Evolutionary conservation across 2,888 invertebrate species (phyloP).

Genomic region (Drosophila mercatorum): DNA sequence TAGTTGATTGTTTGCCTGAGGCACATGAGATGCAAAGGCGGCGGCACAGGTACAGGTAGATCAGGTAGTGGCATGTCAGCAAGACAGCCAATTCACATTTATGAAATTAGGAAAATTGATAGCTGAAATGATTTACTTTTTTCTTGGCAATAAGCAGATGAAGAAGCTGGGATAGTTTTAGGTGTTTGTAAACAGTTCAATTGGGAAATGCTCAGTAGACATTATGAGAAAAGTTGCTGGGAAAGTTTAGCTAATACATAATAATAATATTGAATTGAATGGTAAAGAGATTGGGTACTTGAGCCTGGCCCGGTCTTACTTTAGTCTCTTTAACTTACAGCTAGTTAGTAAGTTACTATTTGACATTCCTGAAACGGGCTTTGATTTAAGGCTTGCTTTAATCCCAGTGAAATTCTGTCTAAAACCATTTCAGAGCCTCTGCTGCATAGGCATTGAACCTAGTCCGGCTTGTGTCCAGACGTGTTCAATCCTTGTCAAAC

Average conservation of each 20-base stretch:
- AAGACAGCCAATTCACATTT: conserved; percentile 63
- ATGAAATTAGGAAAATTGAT: conserved; percentile 71
- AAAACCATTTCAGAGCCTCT: background rate
- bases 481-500: conserved; percentile 4
- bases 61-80: conserved; percentile 36
- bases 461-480: background rate
- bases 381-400: background rate
- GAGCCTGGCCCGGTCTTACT: too few relatives aligned
- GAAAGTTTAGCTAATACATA: background rate
- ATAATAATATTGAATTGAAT: background rate
- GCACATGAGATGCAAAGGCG: conserved; percentile 42
- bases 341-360: background rate
- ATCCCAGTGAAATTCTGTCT: background rate
- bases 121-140: conserved; percentile 43
- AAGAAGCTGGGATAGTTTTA: background rate
- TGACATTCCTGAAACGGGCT: background rate
- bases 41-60: background rate
- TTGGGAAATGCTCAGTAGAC: background rate
- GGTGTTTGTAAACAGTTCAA: conserved; percentile 1
- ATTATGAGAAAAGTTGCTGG: background rate
- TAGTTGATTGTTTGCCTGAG: conserved; percentile 67
- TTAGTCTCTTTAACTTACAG: too few relatives aligned
- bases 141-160: background rate
- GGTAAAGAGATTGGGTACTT: background rate
- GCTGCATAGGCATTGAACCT: background rate